Conservation (phyloP, 2,888 invertebrate genomes). For the Brassicogethes aeneus region DNA sequence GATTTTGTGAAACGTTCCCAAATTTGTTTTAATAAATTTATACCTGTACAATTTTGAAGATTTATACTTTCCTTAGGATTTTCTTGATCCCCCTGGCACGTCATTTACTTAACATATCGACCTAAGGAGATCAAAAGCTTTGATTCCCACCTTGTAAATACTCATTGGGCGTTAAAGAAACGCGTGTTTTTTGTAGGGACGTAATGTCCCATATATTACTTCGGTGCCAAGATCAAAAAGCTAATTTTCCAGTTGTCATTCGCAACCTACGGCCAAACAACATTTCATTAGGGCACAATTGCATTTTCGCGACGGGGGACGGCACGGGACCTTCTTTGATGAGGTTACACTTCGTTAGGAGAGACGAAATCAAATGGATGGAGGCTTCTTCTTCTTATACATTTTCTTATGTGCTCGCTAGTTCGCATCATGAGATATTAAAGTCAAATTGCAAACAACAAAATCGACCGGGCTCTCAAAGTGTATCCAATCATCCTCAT, state of each 20-base stretch:
- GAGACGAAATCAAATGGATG: conserved; percentile 15
- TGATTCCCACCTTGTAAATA: no score
- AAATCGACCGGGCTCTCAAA: neutral
- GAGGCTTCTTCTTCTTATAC: conserved; percentile 4
- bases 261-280: conserved; percentile 29
- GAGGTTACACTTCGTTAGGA: conserved; percentile 28
- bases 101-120: no score
- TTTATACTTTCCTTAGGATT: no score
- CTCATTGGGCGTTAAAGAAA: no score
- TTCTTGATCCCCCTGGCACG: no score
- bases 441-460: conserved; percentile 14
- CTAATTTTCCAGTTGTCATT: conserved; percentile 34
- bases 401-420: no score
- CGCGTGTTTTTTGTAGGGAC: no score
- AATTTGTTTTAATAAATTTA: no score
- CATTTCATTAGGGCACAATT: conserved; percentile 30
- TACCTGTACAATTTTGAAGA: no score
- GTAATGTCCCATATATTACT: no score
- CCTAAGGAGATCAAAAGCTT: no score
- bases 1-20: no score
- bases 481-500: neutral
- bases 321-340: conserved; percentile 22
- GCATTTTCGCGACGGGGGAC: conserved; percentile 14
- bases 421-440: conserved; percentile 14
- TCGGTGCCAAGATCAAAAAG: conserved; percentile 27